Evolutionary conservation across 1,140 invertebrate species (phyloP).

Genomic region (Habropoda laboriosa): DNA sequence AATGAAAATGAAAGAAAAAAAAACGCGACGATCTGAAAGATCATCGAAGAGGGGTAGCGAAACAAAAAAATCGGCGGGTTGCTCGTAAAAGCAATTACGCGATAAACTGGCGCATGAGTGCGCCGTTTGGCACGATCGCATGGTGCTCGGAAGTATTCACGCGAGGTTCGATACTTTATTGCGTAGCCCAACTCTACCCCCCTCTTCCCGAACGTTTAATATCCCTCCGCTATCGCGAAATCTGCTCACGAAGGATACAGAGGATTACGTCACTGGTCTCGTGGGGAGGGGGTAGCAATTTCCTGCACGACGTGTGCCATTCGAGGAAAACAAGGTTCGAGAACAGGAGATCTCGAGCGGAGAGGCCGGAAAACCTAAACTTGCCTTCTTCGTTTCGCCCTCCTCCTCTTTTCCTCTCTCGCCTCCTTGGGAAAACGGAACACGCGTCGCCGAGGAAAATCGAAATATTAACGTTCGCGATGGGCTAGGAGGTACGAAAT

Average conservation of each 20-base stretch:
- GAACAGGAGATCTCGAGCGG: constrained; percentile 45
- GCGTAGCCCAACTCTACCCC: too few species aligned
- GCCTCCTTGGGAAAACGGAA: constrained; percentile 26
- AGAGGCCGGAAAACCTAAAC: constrained; percentile 35
- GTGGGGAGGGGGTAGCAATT: constrained; percentile 32
- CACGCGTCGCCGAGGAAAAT: constrained; percentile 46
- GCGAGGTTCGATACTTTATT: constrained; percentile 39
- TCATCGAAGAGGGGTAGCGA: neutral
- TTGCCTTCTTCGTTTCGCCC: constrained; percentile 10
- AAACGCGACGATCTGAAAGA: neutral
- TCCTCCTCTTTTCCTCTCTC: neutral
- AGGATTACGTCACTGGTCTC: constrained; percentile 43
- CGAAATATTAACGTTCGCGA: constrained; percentile 62
- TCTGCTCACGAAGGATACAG: constrained; percentile 41
- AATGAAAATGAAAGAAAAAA: too few species aligned
- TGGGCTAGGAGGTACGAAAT: neutral
- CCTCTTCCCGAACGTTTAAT: constrained; percentile 36
- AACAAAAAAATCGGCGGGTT: neutral
- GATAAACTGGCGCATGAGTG: constrained; percentile 1
- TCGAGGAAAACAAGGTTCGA: constrained; percentile 52
- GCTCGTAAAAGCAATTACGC: constrained; percentile 18
- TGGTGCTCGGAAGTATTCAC: constrained; percentile 1
- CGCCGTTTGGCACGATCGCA: neutral
- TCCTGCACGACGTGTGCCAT: constrained; percentile 58
- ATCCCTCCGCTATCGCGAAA: constrained; percentile 30